A percentile compares a stretch with the other conserved stretches of the same genome.
Evolutionary conservation across 2,113 vertebrate genomes (phyloP).

Genomic region (Aix galericulata): DNA sequence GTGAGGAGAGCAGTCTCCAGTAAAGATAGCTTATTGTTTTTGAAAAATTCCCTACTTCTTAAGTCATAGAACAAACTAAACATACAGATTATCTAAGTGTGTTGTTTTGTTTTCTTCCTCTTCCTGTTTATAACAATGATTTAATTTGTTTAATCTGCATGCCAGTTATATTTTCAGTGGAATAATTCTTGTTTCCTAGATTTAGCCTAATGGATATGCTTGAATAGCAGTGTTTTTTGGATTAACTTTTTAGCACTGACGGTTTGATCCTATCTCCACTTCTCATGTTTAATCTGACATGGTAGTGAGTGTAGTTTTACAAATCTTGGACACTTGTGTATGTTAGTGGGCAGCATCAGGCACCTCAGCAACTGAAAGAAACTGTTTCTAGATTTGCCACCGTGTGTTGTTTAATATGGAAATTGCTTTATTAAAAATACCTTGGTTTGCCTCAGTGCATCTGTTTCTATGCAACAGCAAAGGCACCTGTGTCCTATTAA

Average conservation of each 20-base stretch:
- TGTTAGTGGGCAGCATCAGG: background rate
- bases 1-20: background rate
- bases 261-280: background rate
- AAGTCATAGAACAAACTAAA: background rate
- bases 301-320: background rate
- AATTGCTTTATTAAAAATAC: constrained; percentile 59
- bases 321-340: background rate
- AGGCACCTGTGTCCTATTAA: constrained; percentile 57
- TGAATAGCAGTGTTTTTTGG: constrained; percentile 48
- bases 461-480: constrained; percentile 43
- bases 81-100: background rate
- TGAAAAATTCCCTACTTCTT: background rate
- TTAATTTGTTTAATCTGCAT: background rate
- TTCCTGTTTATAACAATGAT: background rate
- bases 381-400: constrained; percentile 3
- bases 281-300: background rate
- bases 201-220: background rate
- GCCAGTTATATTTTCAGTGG: background rate
- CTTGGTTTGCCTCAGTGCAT: background rate
- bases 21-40: background rate
- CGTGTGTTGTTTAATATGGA: constrained; percentile 22
- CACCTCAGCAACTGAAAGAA: background rate
- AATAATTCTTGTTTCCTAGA: background rate
- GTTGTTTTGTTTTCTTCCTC: background rate
- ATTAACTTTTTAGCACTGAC: constrained; percentile 45